Evolutionary conservation across 2,888 invertebrate species (phyloP).

Genomic region (Bembecia ichneumoniformis): DNA sequence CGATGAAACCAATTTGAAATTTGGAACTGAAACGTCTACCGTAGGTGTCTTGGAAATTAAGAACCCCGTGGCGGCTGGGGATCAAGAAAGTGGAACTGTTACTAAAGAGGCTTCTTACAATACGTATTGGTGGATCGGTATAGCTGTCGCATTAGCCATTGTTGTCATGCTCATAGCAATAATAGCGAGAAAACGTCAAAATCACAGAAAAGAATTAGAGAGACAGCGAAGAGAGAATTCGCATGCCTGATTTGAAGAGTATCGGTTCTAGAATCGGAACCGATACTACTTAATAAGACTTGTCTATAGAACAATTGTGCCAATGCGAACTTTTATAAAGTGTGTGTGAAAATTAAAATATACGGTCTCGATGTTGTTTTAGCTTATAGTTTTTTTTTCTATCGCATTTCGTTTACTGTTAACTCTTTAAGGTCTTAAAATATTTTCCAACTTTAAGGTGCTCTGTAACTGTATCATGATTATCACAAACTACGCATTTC

Average conservation of each 20-base stretch:
- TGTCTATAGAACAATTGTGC: conserved; percentile 45
- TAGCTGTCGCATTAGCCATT: conserved; percentile 54
- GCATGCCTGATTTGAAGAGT: conserved; percentile 66
- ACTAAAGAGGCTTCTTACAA: conserved; percentile 58
- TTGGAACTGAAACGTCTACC: conserved; percentile 49
- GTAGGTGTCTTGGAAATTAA: conserved; percentile 62
- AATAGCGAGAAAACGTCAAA: conserved; percentile 64
- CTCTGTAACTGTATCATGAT: conserved; percentile 7
- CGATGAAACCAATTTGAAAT: conserved; percentile 39
- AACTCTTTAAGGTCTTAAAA: not conserved
- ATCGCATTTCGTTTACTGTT: conserved; percentile 10
- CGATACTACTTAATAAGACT: conserved; percentile 34
- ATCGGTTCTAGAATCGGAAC: conserved; percentile 62
- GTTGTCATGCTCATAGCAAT: conserved; percentile 53
- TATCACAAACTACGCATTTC: conserved; percentile 25
- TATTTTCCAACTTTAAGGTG: conserved; percentile 6
- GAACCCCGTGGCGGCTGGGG: conserved; percentile 43
- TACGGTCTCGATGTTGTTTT: conserved; percentile 14
- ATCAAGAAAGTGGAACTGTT: conserved; percentile 27
- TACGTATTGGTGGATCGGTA: conserved; percentile 66
- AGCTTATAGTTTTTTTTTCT: conserved; percentile 18
- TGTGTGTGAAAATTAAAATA: conserved; percentile 26
- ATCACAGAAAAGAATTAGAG: conserved; percentile 60
- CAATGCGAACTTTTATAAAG: conserved; percentile 25
- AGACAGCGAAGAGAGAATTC: conserved; percentile 58